Percentiles rank a stretch among this genome's conserved stretches.
These are phyloP conservation scores for Bombus confusus DNA, from an alignment of 1,140 invertebrate genomes.

Conservation along the genomic window DNA sequence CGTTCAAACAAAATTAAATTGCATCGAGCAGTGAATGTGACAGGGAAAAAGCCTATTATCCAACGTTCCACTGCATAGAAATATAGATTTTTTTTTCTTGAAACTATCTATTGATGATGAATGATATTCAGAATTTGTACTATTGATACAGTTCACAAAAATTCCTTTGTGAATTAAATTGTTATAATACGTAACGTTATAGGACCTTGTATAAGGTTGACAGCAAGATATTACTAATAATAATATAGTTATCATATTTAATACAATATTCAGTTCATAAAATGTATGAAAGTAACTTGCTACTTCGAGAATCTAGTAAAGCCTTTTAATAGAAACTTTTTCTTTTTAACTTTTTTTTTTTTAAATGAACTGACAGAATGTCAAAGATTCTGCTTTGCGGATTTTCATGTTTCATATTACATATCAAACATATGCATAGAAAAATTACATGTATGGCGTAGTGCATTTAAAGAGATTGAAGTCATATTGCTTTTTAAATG, in stretches of 20 bases:
- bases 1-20: constrained; percentile 56
- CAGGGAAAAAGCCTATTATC: constrained; percentile 14
- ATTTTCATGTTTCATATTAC: no score
- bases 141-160: neutral
- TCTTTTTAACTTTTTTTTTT: no score
- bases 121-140: neutral
- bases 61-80: neutral
- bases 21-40: constrained; percentile 23
- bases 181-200: neutral
- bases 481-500: neutral
- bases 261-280: neutral
- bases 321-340: neutral
- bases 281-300: neutral
- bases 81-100: neutral
- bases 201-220: neutral
- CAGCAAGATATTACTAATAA: neutral
- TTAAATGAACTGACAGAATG: neutral
- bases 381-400: neutral
- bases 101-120: neutral
- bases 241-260: neutral
- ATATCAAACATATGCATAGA: no score
- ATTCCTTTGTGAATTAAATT: neutral
- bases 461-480: no score
- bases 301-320: neutral
- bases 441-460: no score